These are phyloP conservation scores for Capra hircus DNA, from an alignment of 2,113 vertebrate species.

Conservation along the genomic window DNA sequence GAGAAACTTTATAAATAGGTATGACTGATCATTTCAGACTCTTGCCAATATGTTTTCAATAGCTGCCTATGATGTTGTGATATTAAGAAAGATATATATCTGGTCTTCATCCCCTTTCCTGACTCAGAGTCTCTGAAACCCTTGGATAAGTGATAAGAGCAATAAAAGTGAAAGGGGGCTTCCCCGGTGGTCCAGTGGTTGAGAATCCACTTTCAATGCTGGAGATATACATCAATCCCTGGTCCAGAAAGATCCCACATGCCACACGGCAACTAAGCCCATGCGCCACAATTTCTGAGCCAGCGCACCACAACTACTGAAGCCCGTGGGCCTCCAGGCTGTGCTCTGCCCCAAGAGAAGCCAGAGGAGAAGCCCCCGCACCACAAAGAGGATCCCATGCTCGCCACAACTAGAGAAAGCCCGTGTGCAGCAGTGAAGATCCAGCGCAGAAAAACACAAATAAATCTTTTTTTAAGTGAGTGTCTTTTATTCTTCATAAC, in stretches of 20 bases:
- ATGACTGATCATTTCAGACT: neutral
- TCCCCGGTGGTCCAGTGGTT: neutral
- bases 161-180: neutral
- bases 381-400: neutral
- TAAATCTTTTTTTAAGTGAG: neutral
- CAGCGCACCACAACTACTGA: neutral
- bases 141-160: neutral
- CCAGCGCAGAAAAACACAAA: neutral
- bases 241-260: neutral
- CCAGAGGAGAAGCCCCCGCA: neutral
- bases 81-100: neutral
- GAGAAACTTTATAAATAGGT: neutral
- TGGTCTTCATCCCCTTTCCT: neutral
- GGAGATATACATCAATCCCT: neutral
- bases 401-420: neutral
- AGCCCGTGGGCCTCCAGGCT: neutral
- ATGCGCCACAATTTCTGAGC: neutral
- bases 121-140: neutral
- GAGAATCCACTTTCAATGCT: neutral
- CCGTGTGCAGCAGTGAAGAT: neutral
- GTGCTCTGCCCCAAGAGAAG: neutral
- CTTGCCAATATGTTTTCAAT: neutral
- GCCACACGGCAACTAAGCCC: neutral
- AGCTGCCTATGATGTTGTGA: neutral
- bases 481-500: neutral